phyloP scores from a whole-genome alignment of 1,140 invertebrate species.

The Drosophila aff. region DNA sequence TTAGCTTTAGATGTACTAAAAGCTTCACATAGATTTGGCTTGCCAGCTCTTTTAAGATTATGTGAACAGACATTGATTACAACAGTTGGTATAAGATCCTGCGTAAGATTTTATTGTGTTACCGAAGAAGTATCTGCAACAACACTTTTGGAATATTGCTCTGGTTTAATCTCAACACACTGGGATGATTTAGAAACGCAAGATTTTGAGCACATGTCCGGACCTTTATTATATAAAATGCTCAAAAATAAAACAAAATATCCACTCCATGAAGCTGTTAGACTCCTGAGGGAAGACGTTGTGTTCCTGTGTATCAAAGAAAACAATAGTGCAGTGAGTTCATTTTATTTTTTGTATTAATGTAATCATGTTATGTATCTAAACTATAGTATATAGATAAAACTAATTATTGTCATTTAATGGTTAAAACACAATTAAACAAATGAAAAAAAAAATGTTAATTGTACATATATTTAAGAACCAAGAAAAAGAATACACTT shows the following conservation, averaged over 20 bases:
- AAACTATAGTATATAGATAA: background rate
- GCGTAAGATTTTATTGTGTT: conserved; percentile 95
- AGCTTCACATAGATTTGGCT: conserved; percentile 91
- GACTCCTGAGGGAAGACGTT: conserved; percentile 95
- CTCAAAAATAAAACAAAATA: conserved; percentile 95
- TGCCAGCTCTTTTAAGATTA: conserved; percentile 90
- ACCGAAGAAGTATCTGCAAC: conserved; percentile 94
- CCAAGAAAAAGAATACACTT: too few species aligned
- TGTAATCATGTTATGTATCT: background rate
- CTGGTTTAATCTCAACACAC: conserved; percentile 95
- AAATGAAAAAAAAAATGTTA: too few species aligned
- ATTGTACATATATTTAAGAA: too few species aligned
- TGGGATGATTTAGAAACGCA: conserved; percentile 96
- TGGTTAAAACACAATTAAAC: too few species aligned
- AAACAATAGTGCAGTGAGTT: conserved; percentile 93
- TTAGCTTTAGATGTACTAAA: conserved; percentile 93
- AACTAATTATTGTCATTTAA: too few species aligned
- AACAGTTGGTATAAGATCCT: conserved; percentile 94
- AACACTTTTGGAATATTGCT: conserved; percentile 94
- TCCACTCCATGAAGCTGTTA: conserved; percentile 95
- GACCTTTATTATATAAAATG: conserved; percentile 94
- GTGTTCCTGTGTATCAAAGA: conserved; percentile 97
- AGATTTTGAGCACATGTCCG: conserved; percentile 97
- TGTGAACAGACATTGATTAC: conserved; percentile 96
- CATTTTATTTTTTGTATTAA: background rate